phyloP scores from a whole-genome alignment of 2,113 vertebrate species.

The Pluvialis apricaria region DNA sequence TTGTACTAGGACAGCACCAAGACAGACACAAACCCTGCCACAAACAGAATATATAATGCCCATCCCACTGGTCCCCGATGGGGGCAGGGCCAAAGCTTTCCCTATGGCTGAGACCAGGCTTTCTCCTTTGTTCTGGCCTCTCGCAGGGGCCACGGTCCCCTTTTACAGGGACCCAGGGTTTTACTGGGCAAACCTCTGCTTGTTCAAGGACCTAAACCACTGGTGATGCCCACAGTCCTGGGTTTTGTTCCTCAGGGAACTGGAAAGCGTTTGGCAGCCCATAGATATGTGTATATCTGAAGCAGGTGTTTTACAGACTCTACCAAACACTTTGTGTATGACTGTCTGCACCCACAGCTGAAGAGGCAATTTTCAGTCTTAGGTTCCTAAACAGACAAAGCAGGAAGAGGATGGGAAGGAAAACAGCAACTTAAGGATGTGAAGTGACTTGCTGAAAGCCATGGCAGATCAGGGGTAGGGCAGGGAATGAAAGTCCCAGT shows the following conservation, averaged over 20 bases:
- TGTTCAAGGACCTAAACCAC: not conserved
- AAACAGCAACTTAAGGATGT: not conserved
- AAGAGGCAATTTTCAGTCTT: not conserved
- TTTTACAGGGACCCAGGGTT: not conserved
- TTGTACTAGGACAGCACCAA: not conserved
- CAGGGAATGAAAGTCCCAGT: not conserved
- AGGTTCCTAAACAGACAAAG: not conserved
- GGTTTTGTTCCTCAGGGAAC: not conserved
- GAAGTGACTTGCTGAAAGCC: not conserved
- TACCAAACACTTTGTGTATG: not conserved
- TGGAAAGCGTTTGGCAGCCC: not conserved
- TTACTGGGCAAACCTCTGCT: not conserved
- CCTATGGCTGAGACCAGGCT: not conserved
- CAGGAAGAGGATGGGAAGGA: not conserved
- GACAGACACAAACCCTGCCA: not conserved
- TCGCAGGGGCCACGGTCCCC: not conserved
- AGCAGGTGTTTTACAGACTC: not conserved
- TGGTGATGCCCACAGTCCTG: not conserved
- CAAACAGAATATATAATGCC: not conserved
- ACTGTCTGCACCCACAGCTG: not conserved
- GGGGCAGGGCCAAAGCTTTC: not conserved
- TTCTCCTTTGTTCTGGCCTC: not conserved
- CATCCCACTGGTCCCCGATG: not conserved
- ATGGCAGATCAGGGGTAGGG: not conserved
- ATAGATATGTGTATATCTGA: accelerated